Evolutionary conservation across 2,888 invertebrate genomes (phyloP).

Genomic region (Harpalus rufipes): DNA sequence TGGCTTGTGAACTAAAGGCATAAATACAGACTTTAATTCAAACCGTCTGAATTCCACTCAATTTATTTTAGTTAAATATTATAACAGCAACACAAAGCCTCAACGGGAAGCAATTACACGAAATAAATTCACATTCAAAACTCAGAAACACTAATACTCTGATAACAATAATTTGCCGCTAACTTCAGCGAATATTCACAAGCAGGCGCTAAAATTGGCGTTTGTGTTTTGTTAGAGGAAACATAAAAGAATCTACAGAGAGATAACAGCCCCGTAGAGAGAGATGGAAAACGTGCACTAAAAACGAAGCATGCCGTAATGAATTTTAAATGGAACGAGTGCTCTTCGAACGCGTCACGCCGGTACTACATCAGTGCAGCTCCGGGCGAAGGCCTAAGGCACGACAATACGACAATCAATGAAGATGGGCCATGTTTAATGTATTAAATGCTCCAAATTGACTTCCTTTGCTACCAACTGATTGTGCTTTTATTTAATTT

Average conservation of each 20-base stretch:
- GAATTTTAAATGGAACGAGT: constrained; percentile 63
- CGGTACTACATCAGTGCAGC: constrained; percentile 49
- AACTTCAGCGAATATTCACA: constrained; percentile 11
- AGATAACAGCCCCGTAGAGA: constrained; percentile 34
- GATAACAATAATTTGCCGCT: constrained; percentile 40
- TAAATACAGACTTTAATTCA: too few relatives aligned
- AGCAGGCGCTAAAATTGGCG: constrained; percentile 46
- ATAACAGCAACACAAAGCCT: constrained; percentile 1
- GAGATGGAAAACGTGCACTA: constrained; percentile 57
- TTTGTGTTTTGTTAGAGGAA: constrained; percentile 58
- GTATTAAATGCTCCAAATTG: constrained; percentile 5
- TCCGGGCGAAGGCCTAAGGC: background rate
- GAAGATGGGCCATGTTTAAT: constrained; percentile 1
- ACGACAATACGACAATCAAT: constrained; percentile 16
- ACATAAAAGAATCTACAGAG: constrained; percentile 53
- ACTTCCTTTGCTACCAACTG: background rate
- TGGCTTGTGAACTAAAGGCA: too few relatives aligned
- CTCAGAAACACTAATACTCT: constrained; percentile 18
- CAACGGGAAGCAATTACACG: constrained; percentile 13
- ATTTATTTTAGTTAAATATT: constrained; percentile 28
- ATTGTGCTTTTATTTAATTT: constrained; percentile 7
- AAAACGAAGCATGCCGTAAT: constrained; percentile 57
- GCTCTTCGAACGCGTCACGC: constrained; percentile 1
- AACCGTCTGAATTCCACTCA: background rate
- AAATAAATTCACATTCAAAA: constrained; percentile 37